phyloP scores from a whole-genome alignment of 2,888 invertebrate species.

The Tetropium fuscum region DNA sequence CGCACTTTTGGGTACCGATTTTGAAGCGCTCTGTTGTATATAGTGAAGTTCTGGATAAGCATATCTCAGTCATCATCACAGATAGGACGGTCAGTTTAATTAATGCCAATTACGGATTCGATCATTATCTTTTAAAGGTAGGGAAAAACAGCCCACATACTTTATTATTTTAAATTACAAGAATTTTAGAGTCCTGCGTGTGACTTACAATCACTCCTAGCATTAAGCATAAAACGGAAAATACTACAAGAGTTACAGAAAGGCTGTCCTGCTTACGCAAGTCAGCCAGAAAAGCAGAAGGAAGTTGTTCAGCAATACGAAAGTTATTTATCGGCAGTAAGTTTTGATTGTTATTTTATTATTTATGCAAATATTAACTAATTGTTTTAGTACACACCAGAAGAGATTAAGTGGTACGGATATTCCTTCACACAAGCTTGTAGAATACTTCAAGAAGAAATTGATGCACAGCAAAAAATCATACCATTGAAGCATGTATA shows the following conservation, averaged over 20 bases:
- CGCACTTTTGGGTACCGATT: conserved; percentile 90
- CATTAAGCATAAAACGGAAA: conserved; percentile 86
- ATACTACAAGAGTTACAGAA: conserved; percentile 80
- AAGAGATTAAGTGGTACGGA: conserved; percentile 98
- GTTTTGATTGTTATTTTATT: conserved; percentile 59
- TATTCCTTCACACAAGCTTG: conserved; percentile 84
- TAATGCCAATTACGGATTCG: conserved; percentile 92
- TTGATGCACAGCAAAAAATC: conserved; percentile 67
- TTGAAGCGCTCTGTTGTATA: conserved; percentile 85
- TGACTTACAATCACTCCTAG: conserved; percentile 88
- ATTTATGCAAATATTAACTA: conserved; percentile 69
- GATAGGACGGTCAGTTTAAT: conserved; percentile 85
- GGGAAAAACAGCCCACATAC: no score
- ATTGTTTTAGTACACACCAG: conserved; percentile 78
- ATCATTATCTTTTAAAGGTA: conserved; percentile 92
- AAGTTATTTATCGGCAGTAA: conserved; percentile 85
- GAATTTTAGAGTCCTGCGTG: conserved; percentile 87
- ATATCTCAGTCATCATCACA: conserved; percentile 87
- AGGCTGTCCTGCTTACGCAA: conserved; percentile 75
- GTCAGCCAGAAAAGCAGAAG: conserved; percentile 75
- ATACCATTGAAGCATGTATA: conserved; percentile 80
- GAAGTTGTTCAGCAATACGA: conserved; percentile 83
- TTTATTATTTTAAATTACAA: no score
- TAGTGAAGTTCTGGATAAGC: conserved; percentile 89
- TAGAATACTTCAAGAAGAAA: conserved; percentile 73